Base-by-base conservation (phyloP, 2,888 invertebrate genomes). In the Aphodius sticticus region DNA sequence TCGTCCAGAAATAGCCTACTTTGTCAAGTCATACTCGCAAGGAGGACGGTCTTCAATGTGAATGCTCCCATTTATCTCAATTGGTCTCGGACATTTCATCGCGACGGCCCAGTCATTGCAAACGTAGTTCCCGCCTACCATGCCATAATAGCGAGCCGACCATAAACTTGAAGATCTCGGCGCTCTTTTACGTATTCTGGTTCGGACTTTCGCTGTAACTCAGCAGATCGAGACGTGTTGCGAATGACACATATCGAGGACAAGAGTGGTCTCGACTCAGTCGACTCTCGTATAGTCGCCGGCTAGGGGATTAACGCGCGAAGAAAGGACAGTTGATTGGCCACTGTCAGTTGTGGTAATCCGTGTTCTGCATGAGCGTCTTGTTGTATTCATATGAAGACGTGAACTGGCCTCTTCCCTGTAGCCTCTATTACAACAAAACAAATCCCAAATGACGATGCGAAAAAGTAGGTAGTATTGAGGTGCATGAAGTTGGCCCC, bases 31-130 rank as follows among this genome's bases (percentile, higher is more conserved):
- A 5, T 9, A 53, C 2, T 1, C 0, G 2, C 53, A 53, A 53
- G 12, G 53, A 53, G 53, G 53, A 53, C 53, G 53, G 53, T 9
- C 53, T 53, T 69, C 79, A 69, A 77, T 72, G 79, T 77, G 79
- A 79, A 79, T 79, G 74, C 76, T 74, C 79, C 79, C 79, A 79
- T 79, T 79, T 79, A 77, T 79, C 79, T 79, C 77, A 79, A 79
- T 79, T 79, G 77, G 71, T 69, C 16, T 72, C 72, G 79, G 77
- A 77, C 77, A 79, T 79, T 79, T 79, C 74, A 79, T 77, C 53
- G 53, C 9, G 53, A 12, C 7, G 9, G 53, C 2, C 53, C 53
- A 53, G 53, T 53, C 53, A 53, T 53, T 53, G 53, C 53, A 2
- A 9, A 53, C 53, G 12, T 53, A 53, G 53, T 53, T 0, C 53